Evolutionary conservation across 2,113 vertebrate species (phyloP), one percentile per base, ranked within the genome.

Genomic region (Pterocles orientalis): DNA sequence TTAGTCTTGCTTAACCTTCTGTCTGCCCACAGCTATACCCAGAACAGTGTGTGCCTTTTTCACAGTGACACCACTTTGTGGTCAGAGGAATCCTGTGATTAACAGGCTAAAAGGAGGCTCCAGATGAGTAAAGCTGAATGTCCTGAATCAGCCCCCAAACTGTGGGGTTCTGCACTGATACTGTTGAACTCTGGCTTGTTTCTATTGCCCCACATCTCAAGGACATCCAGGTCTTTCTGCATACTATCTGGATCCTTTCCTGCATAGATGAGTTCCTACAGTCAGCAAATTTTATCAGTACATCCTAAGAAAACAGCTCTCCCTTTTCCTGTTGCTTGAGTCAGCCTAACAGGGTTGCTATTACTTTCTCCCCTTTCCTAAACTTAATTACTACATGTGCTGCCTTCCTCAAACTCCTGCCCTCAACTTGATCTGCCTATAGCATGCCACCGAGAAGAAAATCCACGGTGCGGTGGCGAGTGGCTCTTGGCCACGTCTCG

Each of bases 121-220:
- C 54, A 76, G 17, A 48, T 71, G 56, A 64, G 34, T 53, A 81
- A 58, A 0, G 0, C 34, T 58, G 43, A 16, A 8, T 86, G 21
- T 68, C 68, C 83, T 48, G 16, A 58, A 78, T 60, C 25, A 78
- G 34, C n/a, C 53, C 68, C 71, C 51, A 36, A 24, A 88, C 7
- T 33, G 6, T 0, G 0, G 14, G 20, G 39, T 66, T 60, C 73
- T 58, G 25, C 23, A 33, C 19, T 75, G 56, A 26, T 0, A 26
- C 33, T 34, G 3, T 14, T 53, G 64, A 81, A 39, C 20, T 66
- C 23, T 33, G 0, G 15, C 43, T 90, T 66, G 12, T 33, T 36
- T 39, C 25, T 51, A 0, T 68, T 45, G 33, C 23, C 26, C 16
- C 10, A 51, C 6, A 10, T 61, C 25, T 78, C 56, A 58, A 0